Evolutionary conservation across 2,113 vertebrate genomes (phyloP), one percentile per base, ranked within the genome.

Genomic region (Actenoides hombroni): DNA sequence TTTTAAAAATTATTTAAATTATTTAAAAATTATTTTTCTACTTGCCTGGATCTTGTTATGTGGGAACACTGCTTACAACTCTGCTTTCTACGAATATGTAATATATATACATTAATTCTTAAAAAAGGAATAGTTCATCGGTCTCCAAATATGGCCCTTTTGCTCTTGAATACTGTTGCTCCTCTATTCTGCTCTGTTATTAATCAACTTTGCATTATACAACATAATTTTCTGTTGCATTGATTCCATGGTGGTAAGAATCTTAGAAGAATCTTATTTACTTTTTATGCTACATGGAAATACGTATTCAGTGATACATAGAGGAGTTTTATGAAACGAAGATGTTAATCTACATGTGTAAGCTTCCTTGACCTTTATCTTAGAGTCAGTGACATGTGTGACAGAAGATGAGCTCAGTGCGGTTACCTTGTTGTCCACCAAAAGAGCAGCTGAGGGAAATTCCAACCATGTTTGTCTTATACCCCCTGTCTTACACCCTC

Each of bases 1-100:
- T 16, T 10, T 0, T 6, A 5, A 42, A 56, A 7, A 19, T 64
- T 69, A 5, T 54, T 79, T 82, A 37, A 37, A 37, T 37, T 37
- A 37, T 9, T 0, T 6, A 5, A 42, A 56, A 7, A 19, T 64
- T 69, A 5, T 54, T 79, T 82, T 70, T 33, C 5, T 48, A 0
- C 88, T 83, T 9, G 3, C 63, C 25, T 87, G 63, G 4, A n/a
- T 68, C 6, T 69, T 83, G 10, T 31, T 90, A 0, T 60, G 37
- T 44, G 69, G 40, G 59, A 88, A 25, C 18, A n/a, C 19, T 40
- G 3, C 31, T 95, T 76, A 29, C 12, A 71, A 23, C 21, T 68
- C 17, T 75, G 39, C 48, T 78, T 91, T 82, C 67, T 69, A 91
- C 18, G 33, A 87, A 82, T 64, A 31, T n/a, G 14, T 61, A 31